A percentile compares a stretch with the other conserved stretches of the same genome.
Evolutionary conservation across 2,113 vertebrate genomes (phyloP).

Genomic region (Oreochromis tanganicae): DNA sequence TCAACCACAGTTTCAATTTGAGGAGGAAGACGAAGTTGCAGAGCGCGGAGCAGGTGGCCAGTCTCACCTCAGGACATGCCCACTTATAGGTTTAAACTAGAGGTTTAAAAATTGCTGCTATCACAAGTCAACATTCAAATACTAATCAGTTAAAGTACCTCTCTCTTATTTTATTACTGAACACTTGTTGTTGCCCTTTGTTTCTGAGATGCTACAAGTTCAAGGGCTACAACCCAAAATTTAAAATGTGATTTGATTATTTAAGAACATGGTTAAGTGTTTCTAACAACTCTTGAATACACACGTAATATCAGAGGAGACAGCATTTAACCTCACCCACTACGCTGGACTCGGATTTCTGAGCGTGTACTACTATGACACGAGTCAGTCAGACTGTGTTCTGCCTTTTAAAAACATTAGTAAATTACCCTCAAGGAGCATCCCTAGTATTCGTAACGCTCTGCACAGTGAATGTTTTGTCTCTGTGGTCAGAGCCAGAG

Average conservation of each 20-base stretch:
- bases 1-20: not conserved
- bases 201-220: not conserved
- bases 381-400: not conserved
- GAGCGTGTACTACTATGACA: not conserved
- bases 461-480: not conserved
- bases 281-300: not conserved
- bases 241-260: not conserved
- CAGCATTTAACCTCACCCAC: too few species aligned
- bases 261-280: not conserved
- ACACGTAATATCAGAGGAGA: not conserved
- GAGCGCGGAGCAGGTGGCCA: not conserved
- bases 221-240: not conserved
- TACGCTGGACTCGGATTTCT: not conserved
- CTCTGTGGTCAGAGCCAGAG: not conserved
- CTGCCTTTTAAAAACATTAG: not conserved
- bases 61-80: not conserved
- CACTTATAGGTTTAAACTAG: not conserved
- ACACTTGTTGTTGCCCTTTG: not conserved
- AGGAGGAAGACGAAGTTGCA: not conserved
- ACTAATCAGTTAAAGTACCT: fast-evolving
- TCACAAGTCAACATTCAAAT: not conserved
- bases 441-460: not conserved
- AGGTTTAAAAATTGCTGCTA: not conserved
- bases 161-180: not conserved
- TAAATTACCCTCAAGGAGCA: not conserved